phyloP scores from a whole-genome alignment of 2,888 invertebrate species.

The Metacarcinus magister region DNA sequence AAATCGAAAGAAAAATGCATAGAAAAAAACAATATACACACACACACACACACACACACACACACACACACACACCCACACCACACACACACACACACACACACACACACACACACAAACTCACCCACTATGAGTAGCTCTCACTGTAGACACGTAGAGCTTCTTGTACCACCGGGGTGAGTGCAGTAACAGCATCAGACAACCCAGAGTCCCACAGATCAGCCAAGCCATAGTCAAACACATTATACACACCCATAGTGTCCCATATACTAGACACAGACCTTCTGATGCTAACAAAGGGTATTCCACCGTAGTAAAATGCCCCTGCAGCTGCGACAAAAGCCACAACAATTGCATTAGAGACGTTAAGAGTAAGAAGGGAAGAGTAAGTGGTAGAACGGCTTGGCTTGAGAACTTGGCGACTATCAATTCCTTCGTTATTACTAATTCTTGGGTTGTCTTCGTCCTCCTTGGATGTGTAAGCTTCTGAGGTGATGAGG shows the following conservation, averaged over 20 bases:
- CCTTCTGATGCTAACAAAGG: slow-evolving; percentile 44
- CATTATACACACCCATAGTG: neutral
- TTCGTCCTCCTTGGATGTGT: neutral
- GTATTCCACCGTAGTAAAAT: slow-evolving; percentile 55
- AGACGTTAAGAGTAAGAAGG: slow-evolving; percentile 69
- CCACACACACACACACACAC: neutral
- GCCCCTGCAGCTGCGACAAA: slow-evolving; percentile 43
- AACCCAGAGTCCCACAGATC: neutral
- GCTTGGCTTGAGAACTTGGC: neutral
- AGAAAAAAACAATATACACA: too few species aligned
- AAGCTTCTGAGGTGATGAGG: too few species aligned
- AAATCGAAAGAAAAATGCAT: neutral
- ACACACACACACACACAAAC: neutral
- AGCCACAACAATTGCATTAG: slow-evolving; percentile 67
- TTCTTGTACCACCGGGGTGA: slow-evolving; percentile 59
- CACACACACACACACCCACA: neutral
- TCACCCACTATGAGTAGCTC: neutral
- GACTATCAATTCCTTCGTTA: neutral
- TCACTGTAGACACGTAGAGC: slow-evolving; percentile 57
- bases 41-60: neutral
- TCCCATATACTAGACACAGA: neutral
- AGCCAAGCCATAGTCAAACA: neutral
- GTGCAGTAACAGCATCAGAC: neutral
- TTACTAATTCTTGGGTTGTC: neutral
- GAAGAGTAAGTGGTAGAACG: slow-evolving; percentile 71